Percentiles rank a stretch among this genome's conserved stretches.
These are phyloP conservation scores for Cherax quadricarinatus DNA, from an alignment of 1,140 invertebrate species.

Conservation along the genomic window DNA sequence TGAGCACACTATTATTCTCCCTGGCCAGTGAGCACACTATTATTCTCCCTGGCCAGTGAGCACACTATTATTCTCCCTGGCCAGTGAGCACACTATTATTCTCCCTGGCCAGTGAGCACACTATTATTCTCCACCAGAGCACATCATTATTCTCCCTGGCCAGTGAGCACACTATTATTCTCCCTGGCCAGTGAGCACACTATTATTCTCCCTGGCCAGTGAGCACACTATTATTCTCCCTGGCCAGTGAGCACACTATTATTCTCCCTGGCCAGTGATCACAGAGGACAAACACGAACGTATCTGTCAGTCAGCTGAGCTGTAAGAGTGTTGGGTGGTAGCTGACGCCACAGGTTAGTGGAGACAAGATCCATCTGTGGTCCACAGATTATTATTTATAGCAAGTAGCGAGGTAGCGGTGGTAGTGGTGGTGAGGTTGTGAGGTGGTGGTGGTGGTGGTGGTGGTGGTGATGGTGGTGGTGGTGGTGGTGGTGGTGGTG, in stretches of 20 bases:
- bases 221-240: neutral
- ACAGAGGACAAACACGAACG: neutral
- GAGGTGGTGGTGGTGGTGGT: neutral
- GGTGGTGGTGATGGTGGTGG: too few relatives aligned
- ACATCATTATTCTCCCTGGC: too few relatives aligned
- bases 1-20: neutral
- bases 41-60: neutral
- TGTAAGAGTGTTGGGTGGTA: neutral
- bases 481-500: neutral
- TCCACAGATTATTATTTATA: neutral
- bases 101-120: neutral
- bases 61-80: neutral
- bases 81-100: neutral
- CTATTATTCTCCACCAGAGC: too few relatives aligned
- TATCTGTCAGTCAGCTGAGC: neutral
- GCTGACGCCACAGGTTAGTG: neutral
- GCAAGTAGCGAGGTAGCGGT: neutral
- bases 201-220: neutral
- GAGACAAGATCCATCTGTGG: neutral
- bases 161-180: neutral
- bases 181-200: neutral
- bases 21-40: neutral
- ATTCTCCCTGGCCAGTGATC: neutral
- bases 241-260: neutral
- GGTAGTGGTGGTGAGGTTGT: neutral